phyloP scores from a whole-genome alignment of 1,140 invertebrate species.

The Dendrolimus kikuchii region DNA sequence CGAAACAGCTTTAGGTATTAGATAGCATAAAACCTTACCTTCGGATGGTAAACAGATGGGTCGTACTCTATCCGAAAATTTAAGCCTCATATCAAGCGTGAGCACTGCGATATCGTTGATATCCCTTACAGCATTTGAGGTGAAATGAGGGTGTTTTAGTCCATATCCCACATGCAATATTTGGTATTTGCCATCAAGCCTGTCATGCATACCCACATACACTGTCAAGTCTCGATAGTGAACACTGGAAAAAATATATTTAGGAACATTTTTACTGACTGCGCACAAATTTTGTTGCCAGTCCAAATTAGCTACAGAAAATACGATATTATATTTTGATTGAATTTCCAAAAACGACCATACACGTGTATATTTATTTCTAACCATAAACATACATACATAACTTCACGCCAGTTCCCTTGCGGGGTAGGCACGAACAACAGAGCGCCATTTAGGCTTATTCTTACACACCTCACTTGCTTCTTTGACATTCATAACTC shows the following conservation, averaged over 20 bases:
- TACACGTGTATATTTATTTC: no score
- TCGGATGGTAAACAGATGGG: conserved; percentile 73
- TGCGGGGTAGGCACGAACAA: no score
- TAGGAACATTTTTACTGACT: not conserved
- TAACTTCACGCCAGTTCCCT: no score
- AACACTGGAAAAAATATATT: conserved; percentile 33
- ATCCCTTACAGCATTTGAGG: conserved; percentile 56
- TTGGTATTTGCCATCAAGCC: conserved; percentile 28
- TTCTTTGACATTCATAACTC: no score
- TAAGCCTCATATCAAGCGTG: conserved; percentile 48
- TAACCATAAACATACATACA: no score
- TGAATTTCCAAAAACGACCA: no score
- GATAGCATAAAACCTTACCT: conserved; percentile 28
- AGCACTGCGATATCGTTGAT: conserved; percentile 72
- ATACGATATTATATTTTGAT: no score
- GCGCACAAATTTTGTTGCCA: no score
- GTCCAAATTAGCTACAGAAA: no score
- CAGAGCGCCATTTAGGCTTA: no score
- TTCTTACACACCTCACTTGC: no score
- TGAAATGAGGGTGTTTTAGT: conserved; percentile 54
- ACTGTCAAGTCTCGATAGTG: conserved; percentile 42
- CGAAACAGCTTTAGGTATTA: not conserved
- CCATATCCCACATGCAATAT: conserved; percentile 30
- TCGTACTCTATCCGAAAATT: conserved; percentile 56
- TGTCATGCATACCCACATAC: conserved; percentile 59